phyloP scores from a whole-genome alignment of 1,140 invertebrate genomes.

The Oncopeltus fasciatus region DNA sequence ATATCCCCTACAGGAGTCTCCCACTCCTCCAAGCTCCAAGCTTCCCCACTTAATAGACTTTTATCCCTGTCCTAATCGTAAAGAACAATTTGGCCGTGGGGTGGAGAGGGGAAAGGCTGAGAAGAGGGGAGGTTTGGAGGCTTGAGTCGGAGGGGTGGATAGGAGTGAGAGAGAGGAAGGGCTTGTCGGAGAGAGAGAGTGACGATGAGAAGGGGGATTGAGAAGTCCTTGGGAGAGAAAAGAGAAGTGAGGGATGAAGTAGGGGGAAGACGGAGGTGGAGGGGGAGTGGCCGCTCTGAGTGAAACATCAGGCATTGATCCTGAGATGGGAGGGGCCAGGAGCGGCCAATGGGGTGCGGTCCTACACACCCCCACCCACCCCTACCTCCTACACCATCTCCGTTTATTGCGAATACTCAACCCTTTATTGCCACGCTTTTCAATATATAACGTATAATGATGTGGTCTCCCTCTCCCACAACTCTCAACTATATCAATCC shows the following conservation, averaged over 20 bases:
- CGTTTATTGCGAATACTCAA: constrained; percentile 11
- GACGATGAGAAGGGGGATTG: not conserved
- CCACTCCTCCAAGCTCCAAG: not conserved
- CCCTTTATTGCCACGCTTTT: constrained; percentile 19
- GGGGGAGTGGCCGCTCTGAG: constrained; percentile 9
- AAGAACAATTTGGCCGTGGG: constrained; percentile 10
- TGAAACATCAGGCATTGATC: constrained; percentile 19
- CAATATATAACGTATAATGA: constrained; percentile 22
- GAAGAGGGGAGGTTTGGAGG: not conserved
- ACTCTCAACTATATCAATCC: constrained; percentile 13
- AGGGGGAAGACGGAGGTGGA: not conserved
- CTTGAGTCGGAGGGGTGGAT: too few species aligned
- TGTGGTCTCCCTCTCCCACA: constrained; percentile 16
- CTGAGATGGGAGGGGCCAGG: constrained; percentile 12
- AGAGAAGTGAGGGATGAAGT: not conserved
- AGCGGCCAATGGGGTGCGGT: constrained; percentile 6
- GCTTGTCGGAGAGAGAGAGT: not conserved
- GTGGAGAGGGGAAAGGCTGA: not conserved
- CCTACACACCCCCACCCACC: not conserved
- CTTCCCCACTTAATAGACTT: constrained; percentile 14
- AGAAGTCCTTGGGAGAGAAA: not conserved
- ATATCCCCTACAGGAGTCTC: not conserved
- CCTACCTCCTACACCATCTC: not conserved
- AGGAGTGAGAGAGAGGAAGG: not conserved
- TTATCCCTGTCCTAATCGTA: constrained; percentile 18